Evolutionary conservation across 30 jellyfish, hydroid and myxozoan species (phyloP), one percentile per base, ranked within the genome.

Genomic region (Aurelia sp.): DNA sequence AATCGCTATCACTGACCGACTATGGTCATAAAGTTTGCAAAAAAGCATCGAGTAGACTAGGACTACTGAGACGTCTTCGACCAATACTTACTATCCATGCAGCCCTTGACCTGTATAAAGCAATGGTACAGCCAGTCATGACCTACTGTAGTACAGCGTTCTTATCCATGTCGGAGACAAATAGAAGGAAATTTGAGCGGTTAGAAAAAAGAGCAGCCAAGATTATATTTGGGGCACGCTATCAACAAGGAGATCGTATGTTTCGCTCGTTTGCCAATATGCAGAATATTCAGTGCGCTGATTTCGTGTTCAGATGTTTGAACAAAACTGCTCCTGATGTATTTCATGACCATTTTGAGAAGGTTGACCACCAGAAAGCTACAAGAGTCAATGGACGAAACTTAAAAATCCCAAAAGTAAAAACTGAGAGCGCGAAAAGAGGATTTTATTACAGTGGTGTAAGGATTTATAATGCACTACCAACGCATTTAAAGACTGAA

Each of bases 31-130:
- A 79, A 60, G 90, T 60, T 18, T 79, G 90, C 90, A 79, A 61
- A 79, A 27, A 60, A 61, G 84, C 91, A 17, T 81, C 84, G 44
- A 63, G 91, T 67, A 65, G 84, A 67, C 73, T 64, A 52, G 84
- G 91, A n/a, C 84, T 81, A 38, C 27, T 84, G 87, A 58, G 87
- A 58, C 87, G 87, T 70, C 1, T 27, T 27, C 33, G 33, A 27
- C 33, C 33, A 1, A 27, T 27, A 27, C 33, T 27, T 27, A 27
- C 33, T 27, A 27, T 27, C 33, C 33, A 84, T 84, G 93, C 93
- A 30, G 93, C 93, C 93, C 87, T 84, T 74, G 70, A 62, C 81
- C 80, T 84, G n/a, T 27, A 84, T 61, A 71, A 84, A 81, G 91
- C 91, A 65, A 66, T 65, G 91, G 84, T 81, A 64, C 86, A 74